These are phyloP conservation scores for Hydrotaea diabolus DNA, from an alignment of 2,888 invertebrate species.

Conservation along the genomic window DNA sequence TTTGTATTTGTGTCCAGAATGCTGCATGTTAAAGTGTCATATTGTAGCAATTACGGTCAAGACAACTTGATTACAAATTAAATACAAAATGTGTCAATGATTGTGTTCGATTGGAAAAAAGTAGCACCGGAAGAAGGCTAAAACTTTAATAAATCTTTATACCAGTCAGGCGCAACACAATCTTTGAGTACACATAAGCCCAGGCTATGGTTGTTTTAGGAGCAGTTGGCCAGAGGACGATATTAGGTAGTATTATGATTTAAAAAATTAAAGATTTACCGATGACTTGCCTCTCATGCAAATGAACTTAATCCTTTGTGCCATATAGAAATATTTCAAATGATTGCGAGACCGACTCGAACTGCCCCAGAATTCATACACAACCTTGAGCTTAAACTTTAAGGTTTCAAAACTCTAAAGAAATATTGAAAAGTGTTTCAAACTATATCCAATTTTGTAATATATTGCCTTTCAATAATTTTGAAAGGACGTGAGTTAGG, in stretches of 20 bases:
- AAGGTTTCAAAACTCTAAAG: no score
- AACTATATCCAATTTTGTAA: slow-evolving; percentile 6
- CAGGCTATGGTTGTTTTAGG: no score
- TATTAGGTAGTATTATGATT: neutral
- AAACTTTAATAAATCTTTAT: no score
- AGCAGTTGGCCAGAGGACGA: no score
- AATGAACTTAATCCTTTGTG: neutral
- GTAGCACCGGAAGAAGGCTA: no score
- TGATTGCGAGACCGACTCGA: no score
- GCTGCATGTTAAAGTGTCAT: slow-evolving; percentile 55
- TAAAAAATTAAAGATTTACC: slow-evolving; percentile 28
- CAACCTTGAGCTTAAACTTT: no score
- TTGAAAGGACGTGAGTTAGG: neutral
- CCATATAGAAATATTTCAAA: no score
- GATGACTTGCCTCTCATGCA: neutral
- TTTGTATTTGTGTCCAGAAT: slow-evolving; percentile 13
- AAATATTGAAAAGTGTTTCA: neutral
- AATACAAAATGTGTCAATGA: slow-evolving; percentile 65
- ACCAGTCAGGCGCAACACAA: no score
- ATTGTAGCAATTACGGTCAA: slow-evolving; percentile 66
- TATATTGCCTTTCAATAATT: slow-evolving; percentile 16
- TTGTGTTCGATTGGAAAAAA: slow-evolving; percentile 55
- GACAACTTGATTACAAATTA: slow-evolving; percentile 67
- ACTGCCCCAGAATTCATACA: no score
- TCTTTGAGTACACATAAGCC: no score